Evolutionary conservation across 53 echinoderm and acorn worm genomes (phyloP).

Genomic region (Hippasteria phrygiana): DNA sequence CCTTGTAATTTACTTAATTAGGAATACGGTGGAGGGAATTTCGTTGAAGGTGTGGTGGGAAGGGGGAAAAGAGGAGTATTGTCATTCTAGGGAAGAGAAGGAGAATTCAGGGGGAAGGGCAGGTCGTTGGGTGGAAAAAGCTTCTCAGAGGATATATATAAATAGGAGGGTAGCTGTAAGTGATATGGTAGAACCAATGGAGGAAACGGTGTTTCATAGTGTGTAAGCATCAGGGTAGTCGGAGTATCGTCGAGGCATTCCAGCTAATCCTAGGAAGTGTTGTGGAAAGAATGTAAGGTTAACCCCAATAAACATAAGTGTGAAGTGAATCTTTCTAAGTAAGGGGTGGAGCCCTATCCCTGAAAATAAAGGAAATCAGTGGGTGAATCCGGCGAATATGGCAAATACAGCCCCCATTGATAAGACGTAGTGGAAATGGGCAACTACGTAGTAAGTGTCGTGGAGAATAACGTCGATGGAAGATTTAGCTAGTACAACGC

Average conservation of each 20-base stretch:
- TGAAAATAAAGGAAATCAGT: constrained; percentile 76
- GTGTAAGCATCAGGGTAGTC: constrained; percentile 89
- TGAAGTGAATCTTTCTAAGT: constrained; percentile 73
- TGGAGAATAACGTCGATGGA: constrained; percentile 74
- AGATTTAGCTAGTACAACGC: constrained; percentile 76
- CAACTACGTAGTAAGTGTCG: constrained; percentile 85
- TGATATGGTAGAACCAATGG: constrained; percentile 71
- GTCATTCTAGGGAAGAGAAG: constrained; percentile 69
- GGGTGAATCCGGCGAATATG: constrained; percentile 82
- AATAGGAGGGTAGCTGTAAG: constrained; percentile 70
- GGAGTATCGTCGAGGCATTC: constrained; percentile 90
- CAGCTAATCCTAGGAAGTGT: constrained; percentile 80
- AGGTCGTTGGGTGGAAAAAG: constrained; percentile 61
- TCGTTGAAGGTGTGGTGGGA: constrained; percentile 84
- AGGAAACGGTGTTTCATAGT: constrained; percentile 76
- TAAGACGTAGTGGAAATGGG: constrained; percentile 82
- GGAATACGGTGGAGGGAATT: constrained; percentile 63
- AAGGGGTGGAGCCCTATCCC: constrained; percentile 62
- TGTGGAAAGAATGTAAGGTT: constrained; percentile 83
- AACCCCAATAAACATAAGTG: constrained; percentile 80
- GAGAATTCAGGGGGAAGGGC: constrained; percentile 43
- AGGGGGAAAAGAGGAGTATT: constrained; percentile 72
- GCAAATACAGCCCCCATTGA: constrained; percentile 88
- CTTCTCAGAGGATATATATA: constrained; percentile 70
- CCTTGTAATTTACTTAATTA: constrained; percentile 68